Percentiles rank a stretch among this genome's conserved stretches.
Conservation (phyloP, 2,113 vertebrate species). For the Python bivittatus region DNA sequence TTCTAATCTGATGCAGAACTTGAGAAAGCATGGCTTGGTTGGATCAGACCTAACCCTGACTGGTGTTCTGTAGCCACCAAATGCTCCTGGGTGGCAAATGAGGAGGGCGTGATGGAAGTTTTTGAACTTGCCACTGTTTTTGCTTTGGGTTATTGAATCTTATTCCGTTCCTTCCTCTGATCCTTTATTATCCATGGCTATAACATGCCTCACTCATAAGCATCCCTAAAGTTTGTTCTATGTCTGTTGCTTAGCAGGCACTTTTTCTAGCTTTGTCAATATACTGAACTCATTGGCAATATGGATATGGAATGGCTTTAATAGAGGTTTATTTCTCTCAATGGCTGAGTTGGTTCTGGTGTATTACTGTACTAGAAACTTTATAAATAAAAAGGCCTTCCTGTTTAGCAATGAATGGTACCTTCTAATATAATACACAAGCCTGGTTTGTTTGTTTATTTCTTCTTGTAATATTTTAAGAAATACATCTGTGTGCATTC, state of each 20-base stretch:
- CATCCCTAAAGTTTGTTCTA: neutral
- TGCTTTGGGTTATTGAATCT: neutral
- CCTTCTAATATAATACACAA: neutral
- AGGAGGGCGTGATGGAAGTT: neutral
- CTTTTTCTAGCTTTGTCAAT: neutral
- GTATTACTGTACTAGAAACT: neutral
- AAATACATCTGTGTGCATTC: neutral
- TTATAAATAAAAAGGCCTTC: neutral
- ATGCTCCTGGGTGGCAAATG: neutral
- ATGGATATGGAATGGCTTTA: neutral
- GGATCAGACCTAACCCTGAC: neutral
- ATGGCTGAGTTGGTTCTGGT: neutral
- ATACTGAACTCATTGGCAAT: neutral
- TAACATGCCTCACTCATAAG: neutral
- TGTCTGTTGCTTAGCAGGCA: neutral
- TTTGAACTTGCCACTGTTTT: neutral
- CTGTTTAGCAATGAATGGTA: neutral
- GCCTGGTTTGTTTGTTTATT: neutral
- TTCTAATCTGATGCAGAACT: neutral
- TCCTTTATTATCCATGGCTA: neutral
- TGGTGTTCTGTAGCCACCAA: neutral
- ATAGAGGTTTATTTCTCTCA: neutral
- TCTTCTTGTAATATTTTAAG: neutral
- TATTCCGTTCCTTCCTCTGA: neutral
- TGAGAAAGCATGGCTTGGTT: neutral